These are phyloP conservation scores for Diorhabda carinulata DNA, from an alignment of 1,140 invertebrate genomes.

Conservation along the genomic window DNA sequence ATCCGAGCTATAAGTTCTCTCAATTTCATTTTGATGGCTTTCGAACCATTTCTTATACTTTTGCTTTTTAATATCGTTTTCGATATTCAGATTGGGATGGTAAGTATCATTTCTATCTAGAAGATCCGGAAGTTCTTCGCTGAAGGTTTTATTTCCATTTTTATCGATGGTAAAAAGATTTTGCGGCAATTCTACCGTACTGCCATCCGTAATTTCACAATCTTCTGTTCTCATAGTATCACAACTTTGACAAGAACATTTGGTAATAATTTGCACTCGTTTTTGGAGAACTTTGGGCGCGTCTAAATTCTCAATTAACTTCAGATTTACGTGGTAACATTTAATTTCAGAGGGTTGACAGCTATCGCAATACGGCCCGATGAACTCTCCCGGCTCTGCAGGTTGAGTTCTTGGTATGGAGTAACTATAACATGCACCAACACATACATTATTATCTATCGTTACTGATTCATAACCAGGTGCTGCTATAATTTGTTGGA, in stretches of 20 bases:
- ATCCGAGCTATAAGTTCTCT: slow-evolving; percentile 2
- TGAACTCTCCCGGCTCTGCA: slow-evolving; percentile 61
- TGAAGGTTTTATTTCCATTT: slow-evolving; percentile 12
- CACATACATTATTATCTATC: slow-evolving; percentile 66
- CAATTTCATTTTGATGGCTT: slow-evolving; percentile 20
- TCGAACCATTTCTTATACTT: slow-evolving; percentile 29
- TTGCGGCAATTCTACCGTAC: slow-evolving; percentile 38
- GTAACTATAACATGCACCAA: slow-evolving; percentile 66
- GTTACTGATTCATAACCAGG: slow-evolving; percentile 59
- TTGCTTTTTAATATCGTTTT: slow-evolving; percentile 21
- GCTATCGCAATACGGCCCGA: slow-evolving; percentile 65
- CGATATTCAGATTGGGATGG: not conserved
- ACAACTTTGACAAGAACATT: slow-evolving; percentile 61
- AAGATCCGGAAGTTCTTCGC: slow-evolving; percentile 15
- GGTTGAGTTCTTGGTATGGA: slow-evolving; percentile 64
- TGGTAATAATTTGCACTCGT: slow-evolving; percentile 61
- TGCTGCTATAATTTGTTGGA: slow-evolving; percentile 62
- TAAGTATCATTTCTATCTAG: not conserved
- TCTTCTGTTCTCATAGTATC: slow-evolving; percentile 37
- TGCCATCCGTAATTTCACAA: slow-evolving; percentile 38
- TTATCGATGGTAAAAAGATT: slow-evolving; percentile 34
- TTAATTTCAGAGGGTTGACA: slow-evolving; percentile 60
- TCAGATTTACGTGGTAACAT: slow-evolving; percentile 61
- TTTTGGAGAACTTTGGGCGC: slow-evolving; percentile 56
- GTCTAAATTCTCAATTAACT: slow-evolving; percentile 53